phyloP scores from a whole-genome alignment of 2,113 vertebrate genomes.

The Onychostoma macrolepis region DNA sequence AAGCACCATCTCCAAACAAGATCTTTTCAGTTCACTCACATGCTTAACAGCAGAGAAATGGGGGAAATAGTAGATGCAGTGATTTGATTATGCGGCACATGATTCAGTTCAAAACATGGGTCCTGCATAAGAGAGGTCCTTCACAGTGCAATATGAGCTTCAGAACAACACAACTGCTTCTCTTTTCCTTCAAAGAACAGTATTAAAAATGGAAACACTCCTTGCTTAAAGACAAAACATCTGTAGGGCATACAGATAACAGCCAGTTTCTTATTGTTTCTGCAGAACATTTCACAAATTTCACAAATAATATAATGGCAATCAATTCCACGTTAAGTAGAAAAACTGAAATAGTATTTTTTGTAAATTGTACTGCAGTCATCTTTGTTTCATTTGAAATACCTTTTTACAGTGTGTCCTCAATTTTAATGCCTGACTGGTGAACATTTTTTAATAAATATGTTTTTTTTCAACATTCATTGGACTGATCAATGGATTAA shows the following conservation, averaged over 20 bases:
- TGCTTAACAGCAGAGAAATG: conserved; percentile 10
- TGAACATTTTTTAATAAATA: neutral
- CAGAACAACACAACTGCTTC: neutral
- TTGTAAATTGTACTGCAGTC: no score
- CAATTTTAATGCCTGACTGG: neutral
- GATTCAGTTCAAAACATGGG: conserved; percentile 19
- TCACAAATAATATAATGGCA: no score
- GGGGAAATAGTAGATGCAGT: neutral
- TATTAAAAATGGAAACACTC: neutral
- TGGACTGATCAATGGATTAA: neutral
- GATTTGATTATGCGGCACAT: neutral
- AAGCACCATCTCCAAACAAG: conserved; percentile 39
- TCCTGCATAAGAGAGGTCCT: neutral
- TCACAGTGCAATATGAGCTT: neutral
- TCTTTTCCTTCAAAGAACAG: neutral
- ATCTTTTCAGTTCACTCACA: conserved; percentile 30
- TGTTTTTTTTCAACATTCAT: neutral
- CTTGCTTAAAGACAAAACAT: neutral
- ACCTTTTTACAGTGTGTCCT: no score
- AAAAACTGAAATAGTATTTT: no score
- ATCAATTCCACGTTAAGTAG: no score
- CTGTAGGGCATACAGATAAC: neutral
- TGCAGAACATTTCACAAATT: no score
- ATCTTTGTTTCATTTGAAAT: neutral
- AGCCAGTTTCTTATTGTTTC: neutral